These are phyloP conservation scores for Aplochiton taeniatus DNA, from an alignment of 2,797 vertebrate species.

Conservation along the genomic window DNA sequence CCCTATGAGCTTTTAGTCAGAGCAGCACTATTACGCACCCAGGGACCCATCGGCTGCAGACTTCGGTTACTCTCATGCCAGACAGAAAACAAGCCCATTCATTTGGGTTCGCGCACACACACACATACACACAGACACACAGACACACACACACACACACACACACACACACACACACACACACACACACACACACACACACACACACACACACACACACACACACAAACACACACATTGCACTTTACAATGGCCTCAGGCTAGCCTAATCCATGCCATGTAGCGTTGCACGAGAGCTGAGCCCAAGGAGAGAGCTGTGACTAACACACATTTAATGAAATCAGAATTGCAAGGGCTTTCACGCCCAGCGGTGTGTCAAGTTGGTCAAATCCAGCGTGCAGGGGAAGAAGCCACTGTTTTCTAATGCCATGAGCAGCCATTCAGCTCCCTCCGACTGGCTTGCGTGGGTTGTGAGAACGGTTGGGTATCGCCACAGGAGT, in stretches of 20 bases:
- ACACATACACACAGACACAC: background rate
- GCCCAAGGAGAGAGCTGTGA: constrained; percentile 56
- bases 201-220: background rate
- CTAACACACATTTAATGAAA: constrained; percentile 61
- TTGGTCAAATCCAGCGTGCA: constrained; percentile 43
- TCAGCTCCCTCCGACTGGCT: constrained; percentile 46
- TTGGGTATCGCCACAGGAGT: constrained; percentile 24
- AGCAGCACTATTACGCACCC: constrained; percentile 30
- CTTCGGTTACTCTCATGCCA: constrained; percentile 16
- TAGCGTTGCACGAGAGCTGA: constrained; percentile 43
- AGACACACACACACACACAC: background rate
- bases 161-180: constrained; percentile 6
- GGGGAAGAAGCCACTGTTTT: constrained; percentile 45
- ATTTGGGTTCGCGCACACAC: background rate
- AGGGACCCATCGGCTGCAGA: constrained; percentile 22
- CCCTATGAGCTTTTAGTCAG: constrained; percentile 22
- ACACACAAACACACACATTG: background rate
- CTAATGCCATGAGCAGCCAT: constrained; percentile 60
- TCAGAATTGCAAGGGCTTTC: constrained; percentile 47
- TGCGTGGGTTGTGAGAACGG: constrained; percentile 32
- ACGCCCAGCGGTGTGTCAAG: background rate
- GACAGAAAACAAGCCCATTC: constrained; percentile 9
- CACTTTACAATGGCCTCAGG: constrained; percentile 8
- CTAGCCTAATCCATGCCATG: constrained; percentile 22
- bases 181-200: background rate